Percentiles rank a stretch among this genome's conserved stretches.
These are phyloP conservation scores for Percopsis omiscomaycus DNA, from an alignment of 2,797 vertebrate genomes.

Conservation along the genomic window DNA sequence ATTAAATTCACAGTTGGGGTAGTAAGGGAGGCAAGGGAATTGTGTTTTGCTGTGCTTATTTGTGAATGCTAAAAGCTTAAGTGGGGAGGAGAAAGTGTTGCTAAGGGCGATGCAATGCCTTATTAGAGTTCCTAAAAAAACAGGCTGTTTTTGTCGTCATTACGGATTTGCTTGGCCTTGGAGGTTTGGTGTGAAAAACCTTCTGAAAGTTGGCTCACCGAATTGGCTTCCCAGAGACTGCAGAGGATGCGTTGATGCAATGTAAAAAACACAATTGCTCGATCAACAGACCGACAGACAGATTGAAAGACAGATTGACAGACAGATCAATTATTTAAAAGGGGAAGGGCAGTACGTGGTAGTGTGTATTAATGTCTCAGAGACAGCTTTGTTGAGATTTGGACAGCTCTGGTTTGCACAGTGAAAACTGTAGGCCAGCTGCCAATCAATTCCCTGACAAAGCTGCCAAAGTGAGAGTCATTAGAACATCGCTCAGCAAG, in stretches of 20 bases:
- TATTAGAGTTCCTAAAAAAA: background rate
- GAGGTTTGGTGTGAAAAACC: background rate
- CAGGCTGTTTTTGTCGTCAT: conserved; percentile 3
- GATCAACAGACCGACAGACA: background rate
- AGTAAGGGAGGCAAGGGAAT: conserved; percentile 13
- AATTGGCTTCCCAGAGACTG: background rate
- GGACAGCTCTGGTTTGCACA: background rate
- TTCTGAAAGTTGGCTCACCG: background rate
- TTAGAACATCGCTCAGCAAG: background rate
- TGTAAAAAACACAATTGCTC: background rate
- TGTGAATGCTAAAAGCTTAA: conserved; percentile 25
- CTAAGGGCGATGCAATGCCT: conserved; percentile 27
- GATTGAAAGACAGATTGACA: no score
- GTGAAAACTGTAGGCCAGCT: background rate
- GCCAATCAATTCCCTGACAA: background rate
- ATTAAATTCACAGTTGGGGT: conserved; percentile 19
- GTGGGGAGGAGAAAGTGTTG: conserved; percentile 1
- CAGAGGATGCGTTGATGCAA: background rate
- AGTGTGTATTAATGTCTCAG: background rate
- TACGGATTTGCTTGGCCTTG: background rate
- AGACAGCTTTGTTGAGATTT: background rate
- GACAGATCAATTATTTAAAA: background rate
- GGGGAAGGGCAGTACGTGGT: background rate
- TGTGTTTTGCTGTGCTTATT: conserved; percentile 23
- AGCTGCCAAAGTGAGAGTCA: conserved; percentile 1